Conservation (phyloP, 2,888 invertebrate species). For the Busseola fusca region DNA sequence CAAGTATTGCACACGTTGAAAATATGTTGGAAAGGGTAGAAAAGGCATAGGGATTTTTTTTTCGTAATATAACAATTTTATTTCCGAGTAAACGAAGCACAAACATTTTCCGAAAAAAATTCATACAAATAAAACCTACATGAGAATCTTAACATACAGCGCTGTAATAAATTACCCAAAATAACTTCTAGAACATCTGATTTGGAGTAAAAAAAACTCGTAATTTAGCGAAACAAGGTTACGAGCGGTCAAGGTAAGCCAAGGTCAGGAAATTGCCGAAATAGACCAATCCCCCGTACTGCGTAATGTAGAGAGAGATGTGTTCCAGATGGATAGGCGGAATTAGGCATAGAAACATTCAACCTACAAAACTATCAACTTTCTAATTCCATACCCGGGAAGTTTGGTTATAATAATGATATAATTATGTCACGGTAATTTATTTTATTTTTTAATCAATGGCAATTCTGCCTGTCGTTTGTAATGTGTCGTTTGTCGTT, state of each 20-base stretch:
- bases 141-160: constrained; percentile 63
- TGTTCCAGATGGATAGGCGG: constrained; percentile 25
- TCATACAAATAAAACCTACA: not conserved
- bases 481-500: no score
- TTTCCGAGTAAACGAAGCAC: not conserved
- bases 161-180: constrained; percentile 37
- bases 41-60: no score
- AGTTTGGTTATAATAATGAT: no score
- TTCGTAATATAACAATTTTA: no score
- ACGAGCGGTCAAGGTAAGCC: constrained; percentile 74
- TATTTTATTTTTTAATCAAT: not conserved
- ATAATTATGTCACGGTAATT: no score
- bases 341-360: not conserved
- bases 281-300: constrained; percentile 56
- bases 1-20: not conserved
- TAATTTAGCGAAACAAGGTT: constrained; percentile 63
- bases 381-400: not conserved
- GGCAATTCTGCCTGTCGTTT: not conserved
- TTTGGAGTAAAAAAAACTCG: constrained; percentile 59
- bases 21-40: no score
- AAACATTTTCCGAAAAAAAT: not conserved
- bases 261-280: constrained; percentile 66
- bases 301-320: constrained; percentile 19
- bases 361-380: no score
- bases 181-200: constrained; percentile 69